Conservation (phyloP, 2,797 vertebrate species). For the Girardinus metallicus region DNA sequence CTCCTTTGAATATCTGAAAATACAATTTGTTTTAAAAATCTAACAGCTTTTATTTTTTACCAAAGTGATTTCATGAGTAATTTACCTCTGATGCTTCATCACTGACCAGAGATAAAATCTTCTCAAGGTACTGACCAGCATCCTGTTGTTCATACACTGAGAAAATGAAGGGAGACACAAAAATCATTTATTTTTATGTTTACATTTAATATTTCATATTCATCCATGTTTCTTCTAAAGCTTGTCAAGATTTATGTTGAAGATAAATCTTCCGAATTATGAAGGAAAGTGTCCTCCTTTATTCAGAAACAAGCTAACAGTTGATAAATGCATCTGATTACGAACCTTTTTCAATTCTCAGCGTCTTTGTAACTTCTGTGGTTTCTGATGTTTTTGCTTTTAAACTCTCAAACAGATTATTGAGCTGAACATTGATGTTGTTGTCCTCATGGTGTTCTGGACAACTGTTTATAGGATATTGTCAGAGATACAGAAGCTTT, state of each 20-base stretch:
- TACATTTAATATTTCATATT: neutral
- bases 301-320: neutral
- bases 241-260: neutral
- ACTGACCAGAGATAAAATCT: conserved; percentile 54
- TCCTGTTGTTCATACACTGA: conserved; percentile 65
- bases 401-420: neutral
- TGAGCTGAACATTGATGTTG: neutral
- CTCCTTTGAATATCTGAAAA: conserved; percentile 67
- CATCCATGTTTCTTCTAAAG: neutral
- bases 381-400: neutral
- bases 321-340: neutral
- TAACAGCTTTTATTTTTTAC: neutral
- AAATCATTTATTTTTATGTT: neutral
- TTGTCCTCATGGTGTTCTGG: neutral
- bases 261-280: too few relatives aligned
- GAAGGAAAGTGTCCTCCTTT: neutral
- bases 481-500: neutral
- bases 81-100: conserved; percentile 51
- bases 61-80: neutral
- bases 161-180: neutral
- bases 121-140: conserved; percentile 37
- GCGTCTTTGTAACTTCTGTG: neutral
- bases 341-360: neutral
- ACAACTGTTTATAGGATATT: neutral
- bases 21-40: neutral